These are phyloP conservation scores for Harpalus rufipes DNA, from an alignment of 2,888 invertebrate genomes.

Conservation along the genomic window DNA sequence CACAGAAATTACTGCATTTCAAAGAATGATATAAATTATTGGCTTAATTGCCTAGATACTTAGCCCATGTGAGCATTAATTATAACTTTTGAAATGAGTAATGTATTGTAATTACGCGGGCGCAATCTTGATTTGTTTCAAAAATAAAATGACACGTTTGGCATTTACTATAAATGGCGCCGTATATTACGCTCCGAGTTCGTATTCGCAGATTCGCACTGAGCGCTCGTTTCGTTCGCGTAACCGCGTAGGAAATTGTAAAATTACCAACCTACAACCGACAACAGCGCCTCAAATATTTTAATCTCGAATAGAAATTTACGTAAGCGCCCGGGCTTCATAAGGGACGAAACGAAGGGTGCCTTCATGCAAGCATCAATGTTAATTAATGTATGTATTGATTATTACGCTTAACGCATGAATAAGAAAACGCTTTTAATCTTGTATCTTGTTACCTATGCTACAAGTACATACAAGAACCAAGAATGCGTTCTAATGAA, in stretches of 20 bases:
- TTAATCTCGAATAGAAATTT: slow-evolving; percentile 39
- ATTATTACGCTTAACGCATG: slow-evolving; percentile 63
- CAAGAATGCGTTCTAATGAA: background rate
- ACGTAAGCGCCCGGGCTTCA: slow-evolving; percentile 23
- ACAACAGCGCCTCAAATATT: slow-evolving; percentile 39
- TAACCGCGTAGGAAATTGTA: slow-evolving; percentile 50
- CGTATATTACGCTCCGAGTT: slow-evolving; percentile 48
- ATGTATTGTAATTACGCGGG: slow-evolving; percentile 72
- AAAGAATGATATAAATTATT: slow-evolving; percentile 75
- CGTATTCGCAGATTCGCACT: background rate
- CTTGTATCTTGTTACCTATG: slow-evolving; percentile 62
- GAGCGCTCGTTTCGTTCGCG: background rate
- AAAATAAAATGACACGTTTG: slow-evolving; percentile 62
- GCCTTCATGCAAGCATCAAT: slow-evolving; percentile 52
- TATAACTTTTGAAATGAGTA: slow-evolving; percentile 74
- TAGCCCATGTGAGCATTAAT: slow-evolving; percentile 74
- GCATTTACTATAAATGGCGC: slow-evolving; percentile 58
- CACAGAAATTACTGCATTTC: slow-evolving; percentile 73
- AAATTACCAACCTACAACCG: slow-evolving; percentile 59
- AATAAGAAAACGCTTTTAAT: slow-evolving; percentile 65
- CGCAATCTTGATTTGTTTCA: slow-evolving; percentile 68
- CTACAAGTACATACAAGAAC: slow-evolving; percentile 11
- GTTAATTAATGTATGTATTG: slow-evolving; percentile 66
- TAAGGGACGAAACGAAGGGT: slow-evolving; percentile 1
- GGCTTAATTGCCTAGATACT: slow-evolving; percentile 75